Evolutionary conservation across 1,140 invertebrate species (phyloP), one percentile per base, ranked within the genome.

Genomic region (Streblospio benedicti): DNA sequence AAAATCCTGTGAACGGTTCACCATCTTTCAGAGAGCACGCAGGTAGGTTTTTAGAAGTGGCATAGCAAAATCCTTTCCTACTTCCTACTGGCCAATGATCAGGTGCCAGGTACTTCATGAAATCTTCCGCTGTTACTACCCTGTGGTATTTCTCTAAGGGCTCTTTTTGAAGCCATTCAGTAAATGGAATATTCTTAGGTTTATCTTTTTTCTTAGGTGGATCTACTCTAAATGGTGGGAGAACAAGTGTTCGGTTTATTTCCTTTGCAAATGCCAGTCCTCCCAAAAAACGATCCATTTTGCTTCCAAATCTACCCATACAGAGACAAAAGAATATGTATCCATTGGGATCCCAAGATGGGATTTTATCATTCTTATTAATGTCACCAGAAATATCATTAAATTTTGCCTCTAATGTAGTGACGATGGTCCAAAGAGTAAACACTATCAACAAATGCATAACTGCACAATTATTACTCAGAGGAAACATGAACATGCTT

Each of bases 241-340:
- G 74, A 50, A 95, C 82, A 25, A 97, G 75, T 20, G 93, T 95
- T 68, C 93, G 83, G 77, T 96, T 91, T n/a, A 97, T 66, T 4
- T 83, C 84, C 78, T 91, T 87, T 20, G 91, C 87, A 82, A 97
- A 97, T 44, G 86, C 88, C 53, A 97, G 74, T 32, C 88, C 84
- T 47, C 93, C 93, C 50, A 97, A 74, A 76, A 96, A 95, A 75
- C 97, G 91, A 78, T 97, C 93, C 1, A 90, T 91, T 81, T 97
- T 93, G 78, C 96, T 97, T 25, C 93, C 93, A 84, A 96, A 95
- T 61, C 80, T 63, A 92, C 90, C 90, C 90, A 92, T 93, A 71
- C 90, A 93, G 0, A 90, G 90, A 79, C 90, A 93, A 69, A 89
- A 92, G 2, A 85, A 77, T 61, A 93, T 77, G 68, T 91, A 92